phyloP scores from a whole-genome alignment of 2,888 invertebrate species.

The Thera britannica region DNA sequence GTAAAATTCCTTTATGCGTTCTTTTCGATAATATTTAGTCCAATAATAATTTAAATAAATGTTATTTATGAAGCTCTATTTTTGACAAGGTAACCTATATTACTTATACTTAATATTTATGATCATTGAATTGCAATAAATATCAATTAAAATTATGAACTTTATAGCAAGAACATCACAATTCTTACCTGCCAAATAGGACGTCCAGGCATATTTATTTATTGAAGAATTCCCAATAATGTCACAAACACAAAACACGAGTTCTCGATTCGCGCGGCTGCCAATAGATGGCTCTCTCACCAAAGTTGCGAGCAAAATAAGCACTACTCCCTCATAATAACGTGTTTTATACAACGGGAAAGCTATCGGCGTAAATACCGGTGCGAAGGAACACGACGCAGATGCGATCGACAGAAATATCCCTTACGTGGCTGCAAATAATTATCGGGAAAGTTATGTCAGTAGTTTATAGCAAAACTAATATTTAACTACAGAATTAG shows the following conservation, averaged over 20 bases:
- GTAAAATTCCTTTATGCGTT: neutral
- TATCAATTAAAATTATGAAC: neutral
- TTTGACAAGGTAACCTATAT: too few species aligned
- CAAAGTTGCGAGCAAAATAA: conserved; percentile 81
- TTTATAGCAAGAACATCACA: neutral
- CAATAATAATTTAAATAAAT: too few species aligned
- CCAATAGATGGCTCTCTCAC: conserved; percentile 83
- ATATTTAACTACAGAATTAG: neutral
- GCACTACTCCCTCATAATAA: conserved; percentile 75
- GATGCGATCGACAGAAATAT: conserved; percentile 78
- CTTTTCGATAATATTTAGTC: neutral
- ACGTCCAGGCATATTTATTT: conserved; percentile 88
- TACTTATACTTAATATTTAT: too few species aligned
- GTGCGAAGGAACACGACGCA: conserved; percentile 78
- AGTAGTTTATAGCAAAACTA: neutral
- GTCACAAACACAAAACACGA: conserved; percentile 65
- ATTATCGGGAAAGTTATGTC: neutral
- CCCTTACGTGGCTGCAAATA: conserved; percentile 63
- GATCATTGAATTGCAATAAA: neutral
- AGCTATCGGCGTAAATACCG: conserved; percentile 71
- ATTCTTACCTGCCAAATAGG: conserved; percentile 89
- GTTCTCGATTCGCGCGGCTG: conserved; percentile 61
- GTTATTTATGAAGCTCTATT: too few species aligned
- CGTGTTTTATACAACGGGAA: conserved; percentile 82
- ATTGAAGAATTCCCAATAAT: conserved; percentile 55